These are phyloP conservation scores for Agrypnia vestita DNA, from an alignment of 1,140 invertebrate species.

Conservation along the genomic window DNA sequence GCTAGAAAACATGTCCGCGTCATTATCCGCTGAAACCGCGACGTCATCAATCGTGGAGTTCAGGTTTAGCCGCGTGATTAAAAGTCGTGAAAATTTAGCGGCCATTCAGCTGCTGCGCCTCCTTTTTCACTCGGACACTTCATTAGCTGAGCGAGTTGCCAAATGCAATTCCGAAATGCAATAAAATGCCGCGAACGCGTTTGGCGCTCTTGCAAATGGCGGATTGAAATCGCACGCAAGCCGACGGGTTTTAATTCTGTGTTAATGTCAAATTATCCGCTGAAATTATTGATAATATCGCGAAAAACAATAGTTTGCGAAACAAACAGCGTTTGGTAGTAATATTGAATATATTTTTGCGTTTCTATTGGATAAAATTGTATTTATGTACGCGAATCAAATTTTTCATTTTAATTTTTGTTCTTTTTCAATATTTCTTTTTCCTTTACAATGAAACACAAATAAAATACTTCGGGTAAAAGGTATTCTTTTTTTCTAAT, in stretches of 20 bases:
- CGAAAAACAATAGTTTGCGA: neutral
- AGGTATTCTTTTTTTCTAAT: too few relatives aligned
- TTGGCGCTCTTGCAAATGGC: constrained; percentile 40
- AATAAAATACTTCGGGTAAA: too few relatives aligned
- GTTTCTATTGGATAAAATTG: too few relatives aligned
- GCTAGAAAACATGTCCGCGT: constrained; percentile 23
- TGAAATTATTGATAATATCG: constrained; percentile 35
- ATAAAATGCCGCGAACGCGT: constrained; percentile 37
- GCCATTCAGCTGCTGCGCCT: constrained; percentile 39
- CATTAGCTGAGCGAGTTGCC: constrained; percentile 24
- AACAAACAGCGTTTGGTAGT: too few relatives aligned
- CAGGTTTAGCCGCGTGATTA: constrained; percentile 29
- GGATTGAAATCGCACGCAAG: constrained; percentile 23
- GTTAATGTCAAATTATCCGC: constrained; percentile 40
- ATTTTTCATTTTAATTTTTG: too few relatives aligned
- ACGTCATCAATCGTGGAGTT: constrained; percentile 49
- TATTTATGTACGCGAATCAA: too few relatives aligned
- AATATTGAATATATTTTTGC: too few relatives aligned
- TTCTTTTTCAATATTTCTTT: too few relatives aligned
- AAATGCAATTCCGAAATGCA: constrained; percentile 19
- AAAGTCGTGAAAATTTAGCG: constrained; percentile 51
- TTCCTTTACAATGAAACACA: too few relatives aligned
- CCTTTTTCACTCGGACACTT: constrained; percentile 48
- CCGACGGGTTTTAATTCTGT: constrained; percentile 31
- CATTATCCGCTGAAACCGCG: constrained; percentile 54